Percentiles rank a stretch among this genome's conserved stretches.
Evolutionary conservation across 2,888 invertebrate species (phyloP).

Genomic region (Drosophila borborema): DNA sequence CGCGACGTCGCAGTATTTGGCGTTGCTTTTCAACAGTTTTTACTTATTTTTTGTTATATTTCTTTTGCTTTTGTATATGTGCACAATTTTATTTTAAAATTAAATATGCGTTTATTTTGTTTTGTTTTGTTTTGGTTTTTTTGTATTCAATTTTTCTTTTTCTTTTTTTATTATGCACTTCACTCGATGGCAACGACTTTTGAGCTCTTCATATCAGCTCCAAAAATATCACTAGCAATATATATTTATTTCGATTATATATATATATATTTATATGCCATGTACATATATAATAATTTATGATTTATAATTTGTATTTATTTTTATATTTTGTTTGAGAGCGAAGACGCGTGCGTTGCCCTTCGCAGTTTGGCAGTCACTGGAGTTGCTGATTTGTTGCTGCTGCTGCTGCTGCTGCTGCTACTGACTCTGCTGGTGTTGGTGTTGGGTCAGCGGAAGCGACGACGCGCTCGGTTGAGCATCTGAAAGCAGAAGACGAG

Average conservation of each 20-base stretch:
- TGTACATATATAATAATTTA: background rate
- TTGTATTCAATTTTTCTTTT: constrained; percentile 5
- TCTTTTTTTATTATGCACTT: constrained; percentile 33
- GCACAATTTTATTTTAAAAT: constrained; percentile 13
- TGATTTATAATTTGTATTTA: constrained; percentile 2
- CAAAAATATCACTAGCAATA: constrained; percentile 1
- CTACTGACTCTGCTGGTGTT: constrained; percentile 28
- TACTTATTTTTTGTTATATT: constrained; percentile 8
- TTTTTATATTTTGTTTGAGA: background rate
- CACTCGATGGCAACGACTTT: constrained; percentile 19
- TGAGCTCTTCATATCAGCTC: constrained; percentile 20
- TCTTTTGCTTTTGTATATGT: background rate
- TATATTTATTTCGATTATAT: constrained; percentile 4
- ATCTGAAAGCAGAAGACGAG: constrained; percentile 60
- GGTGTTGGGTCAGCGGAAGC: constrained; percentile 40
- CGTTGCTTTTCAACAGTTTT: constrained; percentile 3
- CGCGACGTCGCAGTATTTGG: constrained; percentile 30
- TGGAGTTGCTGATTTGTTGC: constrained; percentile 25
- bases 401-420: constrained; percentile 3
- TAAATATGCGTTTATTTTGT: constrained; percentile 13
- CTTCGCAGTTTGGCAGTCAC: constrained; percentile 25
- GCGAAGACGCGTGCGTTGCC: constrained; percentile 17
- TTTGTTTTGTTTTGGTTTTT: background rate
- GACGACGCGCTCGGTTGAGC: constrained; percentile 37
- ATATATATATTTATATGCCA: constrained; percentile 4